These are phyloP conservation scores for Scaptomyza reducta DNA, from an alignment of 2,888 invertebrate genomes.

Conservation along the genomic window DNA sequence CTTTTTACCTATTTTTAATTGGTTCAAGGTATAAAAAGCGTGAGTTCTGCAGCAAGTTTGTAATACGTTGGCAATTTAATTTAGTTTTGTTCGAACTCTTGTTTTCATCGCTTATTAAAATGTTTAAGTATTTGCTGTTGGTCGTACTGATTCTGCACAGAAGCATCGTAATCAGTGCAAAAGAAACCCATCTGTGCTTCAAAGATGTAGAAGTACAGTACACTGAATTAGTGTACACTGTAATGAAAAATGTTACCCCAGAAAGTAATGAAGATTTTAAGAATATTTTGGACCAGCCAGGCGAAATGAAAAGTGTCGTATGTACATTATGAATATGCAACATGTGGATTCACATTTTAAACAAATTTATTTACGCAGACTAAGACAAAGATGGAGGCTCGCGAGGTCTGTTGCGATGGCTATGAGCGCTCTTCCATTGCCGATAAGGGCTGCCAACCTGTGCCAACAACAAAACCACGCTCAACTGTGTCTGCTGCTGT, in stretches of 20 bases:
- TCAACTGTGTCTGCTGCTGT: neutral
- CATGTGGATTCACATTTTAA: neutral
- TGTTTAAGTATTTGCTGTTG: constrained; percentile 4
- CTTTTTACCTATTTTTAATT: no score
- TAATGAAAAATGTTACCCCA: no score
- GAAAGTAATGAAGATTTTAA: neutral
- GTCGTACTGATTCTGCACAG: neutral
- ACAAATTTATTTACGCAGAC: neutral
- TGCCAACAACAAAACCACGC: neutral
- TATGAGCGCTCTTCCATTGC: neutral
- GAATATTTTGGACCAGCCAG: constrained; percentile 3
- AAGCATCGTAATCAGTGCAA: neutral
- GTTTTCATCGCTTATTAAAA: neutral
- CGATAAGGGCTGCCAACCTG: neutral
- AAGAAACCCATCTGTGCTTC: constrained; percentile 14
- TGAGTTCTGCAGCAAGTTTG: neutral
- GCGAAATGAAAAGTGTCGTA: constrained; percentile 25
- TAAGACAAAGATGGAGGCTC: neutral
- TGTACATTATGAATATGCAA: neutral
- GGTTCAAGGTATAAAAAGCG: neutral
- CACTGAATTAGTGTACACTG: neutral
- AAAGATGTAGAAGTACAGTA: constrained; percentile 1
- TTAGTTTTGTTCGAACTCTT: neutral
- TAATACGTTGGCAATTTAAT: constrained; percentile 11
- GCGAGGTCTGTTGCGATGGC: constrained; percentile 1